Percentiles rank a stretch among this genome's conserved stretches.
Conservation (phyloP, 2,888 invertebrate species). For the Spisula solida region DNA sequence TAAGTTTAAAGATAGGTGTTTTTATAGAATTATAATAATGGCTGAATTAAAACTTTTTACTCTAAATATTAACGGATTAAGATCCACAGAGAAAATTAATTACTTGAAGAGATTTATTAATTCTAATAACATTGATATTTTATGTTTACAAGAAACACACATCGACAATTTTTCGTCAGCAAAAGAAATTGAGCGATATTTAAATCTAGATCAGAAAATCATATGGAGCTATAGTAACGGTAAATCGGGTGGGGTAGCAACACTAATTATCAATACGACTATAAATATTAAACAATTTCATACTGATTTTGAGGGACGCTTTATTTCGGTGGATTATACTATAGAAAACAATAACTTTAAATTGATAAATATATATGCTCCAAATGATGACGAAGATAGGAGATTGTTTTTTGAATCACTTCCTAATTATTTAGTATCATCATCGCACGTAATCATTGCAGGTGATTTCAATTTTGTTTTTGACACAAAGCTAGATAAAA, state of each 20-base stretch:
- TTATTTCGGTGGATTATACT: conserved; percentile 19
- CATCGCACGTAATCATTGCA: conserved; percentile 37
- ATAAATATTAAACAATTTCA: conserved; percentile 32
- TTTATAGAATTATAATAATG: conserved; percentile 3
- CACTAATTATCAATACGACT: conserved; percentile 28
- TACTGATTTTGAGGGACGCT: conserved; percentile 39
- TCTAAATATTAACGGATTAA: conserved; percentile 57
- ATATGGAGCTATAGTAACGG: conserved; percentile 43
- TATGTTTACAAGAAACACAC: conserved; percentile 48
- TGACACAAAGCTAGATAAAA: conserved; percentile 45
- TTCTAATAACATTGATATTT: conserved; percentile 43
- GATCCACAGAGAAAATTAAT: conserved; percentile 38
- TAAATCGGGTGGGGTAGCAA: conserved; percentile 23
- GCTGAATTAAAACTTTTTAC: conserved; percentile 42
- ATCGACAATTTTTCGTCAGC: conserved; percentile 27
- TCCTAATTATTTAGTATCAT: conserved; percentile 34
- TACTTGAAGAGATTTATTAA: conserved; percentile 23
- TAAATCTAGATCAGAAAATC: conserved; percentile 27
- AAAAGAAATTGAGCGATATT: conserved; percentile 31
- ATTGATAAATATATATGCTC: conserved; percentile 44
- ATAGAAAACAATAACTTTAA: conserved; percentile 2
- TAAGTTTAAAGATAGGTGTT: neutral
- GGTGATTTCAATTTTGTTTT: conserved; percentile 63
- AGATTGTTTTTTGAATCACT: conserved; percentile 50
- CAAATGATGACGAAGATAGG: conserved; percentile 37